Base-by-base conservation (phyloP, 2,113 vertebrate genomes). In the Podarcis raffonei region DNA sequence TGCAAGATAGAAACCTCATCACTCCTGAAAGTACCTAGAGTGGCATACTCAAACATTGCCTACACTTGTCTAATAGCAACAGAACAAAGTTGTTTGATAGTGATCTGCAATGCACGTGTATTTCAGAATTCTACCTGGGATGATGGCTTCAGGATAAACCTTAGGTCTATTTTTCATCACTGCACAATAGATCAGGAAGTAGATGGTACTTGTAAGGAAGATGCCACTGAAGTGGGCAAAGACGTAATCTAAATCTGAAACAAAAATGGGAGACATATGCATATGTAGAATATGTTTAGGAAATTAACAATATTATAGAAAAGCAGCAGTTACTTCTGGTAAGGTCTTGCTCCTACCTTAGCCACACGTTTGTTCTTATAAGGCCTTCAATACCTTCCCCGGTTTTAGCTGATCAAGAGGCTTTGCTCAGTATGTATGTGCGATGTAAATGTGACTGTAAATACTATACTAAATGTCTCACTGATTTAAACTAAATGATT, bases 191-290 rank as follows among this genome's bases (percentile, higher is more conserved):
- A 97, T 95, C 78, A 97, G 87, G 91, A 99, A 99, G 93, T 98
- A 99, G 65, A 98, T 5, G 0, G 98, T 98, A 91, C 98, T 99
- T 15, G 97, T 96, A 59, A 98, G 89, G 93, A 99, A 98, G 93
- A 98, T 98, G 37, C 98, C 98, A 20, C 96, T 98, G 89, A 96
- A 97, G 85, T 98, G 97, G 13, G 98, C 97, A 90, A 97, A 97
- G n/a, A 98, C 96, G 35, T 99, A 99, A 93, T 99, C 98, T 65
- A 98, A 95, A 94, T 99, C 98, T 99, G 96, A 81, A 96, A 96
- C 1, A 93, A 1, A 95, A 91, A 91, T 6, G 9, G 37, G 57
- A 65, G n/a, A 22, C 32, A 74, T 65, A 90, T 65, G 4, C 74
- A 81, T 62, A 83, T 35, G 74, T 59, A 85, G 13, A 77, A 83